phyloP scores from a whole-genome alignment of 2,113 vertebrate species.

The Caranx melampygus region DNA sequence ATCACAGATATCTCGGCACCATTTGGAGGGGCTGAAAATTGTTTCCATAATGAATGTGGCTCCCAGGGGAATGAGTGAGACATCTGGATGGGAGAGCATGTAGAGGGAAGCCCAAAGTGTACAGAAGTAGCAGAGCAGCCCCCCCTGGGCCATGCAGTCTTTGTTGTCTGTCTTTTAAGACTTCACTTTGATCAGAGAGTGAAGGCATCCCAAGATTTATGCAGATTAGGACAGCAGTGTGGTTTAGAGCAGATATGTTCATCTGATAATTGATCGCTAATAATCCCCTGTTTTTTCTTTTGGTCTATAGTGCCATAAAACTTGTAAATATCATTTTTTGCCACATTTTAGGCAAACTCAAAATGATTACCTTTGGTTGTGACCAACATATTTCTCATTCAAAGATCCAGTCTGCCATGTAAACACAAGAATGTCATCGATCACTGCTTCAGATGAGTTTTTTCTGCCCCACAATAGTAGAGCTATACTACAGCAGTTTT shows the following conservation, averaged over 20 bases:
- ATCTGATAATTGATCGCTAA: slow-evolving; percentile 5
- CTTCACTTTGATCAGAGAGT: slow-evolving; percentile 18
- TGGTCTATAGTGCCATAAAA: not conserved
- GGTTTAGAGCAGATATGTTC: not conserved
- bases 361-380: not conserved
- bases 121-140: slow-evolving; percentile 45
- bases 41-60: slow-evolving; percentile 65
- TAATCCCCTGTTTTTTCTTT: not conserved
- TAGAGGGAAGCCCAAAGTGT: slow-evolving; percentile 54
- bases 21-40: slow-evolving; percentile 59
- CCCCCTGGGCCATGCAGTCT: slow-evolving; percentile 34
- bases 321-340: not conserved
- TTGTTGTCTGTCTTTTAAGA: slow-evolving; percentile 41
- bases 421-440: slow-evolving; percentile 9
- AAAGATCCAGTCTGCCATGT: not conserved
- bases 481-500: not conserved
- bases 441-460: slow-evolving; percentile 4
- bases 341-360: not conserved
- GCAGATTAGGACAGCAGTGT: slow-evolving; percentile 4
- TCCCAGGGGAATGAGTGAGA: slow-evolving; percentile 58
- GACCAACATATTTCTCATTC: not conserved
- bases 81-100: slow-evolving; percentile 70
- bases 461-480: not conserved
- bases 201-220: slow-evolving; percentile 22
- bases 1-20: slow-evolving; percentile 59